Evolutionary conservation across 2,888 invertebrate species (phyloP), one percentile per base, ranked within the genome.

Genomic region (Nymphalis urticae): DNA sequence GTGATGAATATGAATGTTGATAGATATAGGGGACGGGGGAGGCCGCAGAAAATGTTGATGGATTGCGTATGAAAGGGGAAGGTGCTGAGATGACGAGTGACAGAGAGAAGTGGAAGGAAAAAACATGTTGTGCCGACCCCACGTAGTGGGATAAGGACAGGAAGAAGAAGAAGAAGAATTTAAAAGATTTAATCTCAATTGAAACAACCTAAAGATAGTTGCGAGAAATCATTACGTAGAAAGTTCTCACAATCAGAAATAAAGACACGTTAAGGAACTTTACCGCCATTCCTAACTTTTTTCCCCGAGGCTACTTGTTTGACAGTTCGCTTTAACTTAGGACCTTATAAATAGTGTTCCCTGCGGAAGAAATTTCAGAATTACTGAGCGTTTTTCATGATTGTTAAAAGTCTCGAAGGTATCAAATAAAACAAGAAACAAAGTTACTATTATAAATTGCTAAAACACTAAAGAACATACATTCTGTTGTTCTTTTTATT

Each of bases 261-360:
- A 87, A 87, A 86, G 85, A 85, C 79, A 77, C 82, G 83, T 86
- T 81, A 81, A 79, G 73, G 78, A 86, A 89, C 79, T 89, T 85
- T 77, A 78, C 75, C 79, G 80, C 79, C 80, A 80, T 83, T 82
- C 75, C 78, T 76, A 88, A 88, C 82, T 86, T 79, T 84, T 62
- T 73, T 83, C 86, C 85, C 85, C 63, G 68, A 82, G 82, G 83
- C 70, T 76, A 78, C 78, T 85, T 82, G 83, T 88, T 87, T 85
- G 88, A 87, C 87, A 89, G 87, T 87, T 88, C 81, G 82, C 83
- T 84, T 85, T 82, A 85, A 86, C 83, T 85, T 85, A 84, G 83
- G 85, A 87, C 82, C 85, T 85, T 86, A 85, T 87, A 88, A 87
- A 86, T 87, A 88, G 87, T 86, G 84, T 63, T 84, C 84, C 84